These are phyloP conservation scores for Caenorhabditis japonica DNA, from an alignment of 2,888 invertebrate genomes.

Conservation along the genomic window DNA sequence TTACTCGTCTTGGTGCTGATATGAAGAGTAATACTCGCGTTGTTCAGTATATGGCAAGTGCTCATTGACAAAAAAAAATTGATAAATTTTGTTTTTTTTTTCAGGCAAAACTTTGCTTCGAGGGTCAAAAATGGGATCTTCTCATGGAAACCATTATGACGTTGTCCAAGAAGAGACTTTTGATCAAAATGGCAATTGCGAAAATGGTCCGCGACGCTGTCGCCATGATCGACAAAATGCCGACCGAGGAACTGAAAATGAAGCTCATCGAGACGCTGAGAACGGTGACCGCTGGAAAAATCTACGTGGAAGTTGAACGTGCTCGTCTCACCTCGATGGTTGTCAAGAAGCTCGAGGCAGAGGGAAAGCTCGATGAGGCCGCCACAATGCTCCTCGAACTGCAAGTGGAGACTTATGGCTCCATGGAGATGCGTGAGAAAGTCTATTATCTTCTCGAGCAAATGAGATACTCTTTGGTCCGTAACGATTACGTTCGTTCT, in stretches of 20 bases:
- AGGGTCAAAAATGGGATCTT: slow-evolving; percentile 91
- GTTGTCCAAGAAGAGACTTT: slow-evolving; percentile 92
- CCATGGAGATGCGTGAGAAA: slow-evolving; percentile 97
- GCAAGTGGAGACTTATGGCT: slow-evolving; percentile 97
- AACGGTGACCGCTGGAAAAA: slow-evolving; percentile 96
- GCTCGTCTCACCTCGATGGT: slow-evolving; percentile 89
- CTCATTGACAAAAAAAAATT: not conserved
- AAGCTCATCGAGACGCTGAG: slow-evolving; percentile 95
- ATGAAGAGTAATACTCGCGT: slow-evolving; percentile 94
- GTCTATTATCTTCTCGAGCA: slow-evolving; percentile 96
- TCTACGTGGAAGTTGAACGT: slow-evolving; percentile 99
- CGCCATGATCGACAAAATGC: slow-evolving; percentile 78
- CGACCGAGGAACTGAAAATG: slow-evolving; percentile 87
- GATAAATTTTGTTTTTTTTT: not conserved
- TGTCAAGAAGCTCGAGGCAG: slow-evolving; percentile 80
- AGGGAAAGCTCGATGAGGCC: slow-evolving; percentile 84
- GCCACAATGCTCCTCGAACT: slow-evolving; percentile 94
- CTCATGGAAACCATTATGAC: slow-evolving; percentile 83
- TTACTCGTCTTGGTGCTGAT: slow-evolving; percentile 88
- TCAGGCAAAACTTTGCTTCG: slow-evolving; percentile 83
- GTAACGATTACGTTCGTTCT: slow-evolving; percentile 94
- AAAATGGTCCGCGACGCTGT: slow-evolving; percentile 73
- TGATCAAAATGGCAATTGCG: slow-evolving; percentile 84
- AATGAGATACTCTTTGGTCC: slow-evolving; percentile 95
- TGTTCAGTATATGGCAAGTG: slow-evolving; percentile 87